phyloP scores from a whole-genome alignment of 2,888 invertebrate genomes.

The Machimus atricapillus region DNA sequence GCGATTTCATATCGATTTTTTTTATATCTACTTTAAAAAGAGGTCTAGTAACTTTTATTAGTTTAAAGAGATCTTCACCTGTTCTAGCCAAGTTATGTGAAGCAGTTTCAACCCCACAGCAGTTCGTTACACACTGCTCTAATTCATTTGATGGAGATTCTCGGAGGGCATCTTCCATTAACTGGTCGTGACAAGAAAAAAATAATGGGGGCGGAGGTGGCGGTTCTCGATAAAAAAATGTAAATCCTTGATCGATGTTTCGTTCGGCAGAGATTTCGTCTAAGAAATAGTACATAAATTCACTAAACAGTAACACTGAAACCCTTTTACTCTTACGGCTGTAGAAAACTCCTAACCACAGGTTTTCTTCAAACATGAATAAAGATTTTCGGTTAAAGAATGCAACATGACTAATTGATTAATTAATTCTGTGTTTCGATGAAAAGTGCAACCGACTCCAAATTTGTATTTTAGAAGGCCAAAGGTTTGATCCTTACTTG shows the following conservation, averaged over 20 bases:
- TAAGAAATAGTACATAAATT: background rate
- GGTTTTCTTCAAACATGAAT: background rate
- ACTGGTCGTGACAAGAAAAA: background rate
- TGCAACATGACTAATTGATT: too few relatives aligned
- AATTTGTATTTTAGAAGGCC: too few relatives aligned
- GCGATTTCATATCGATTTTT: background rate
- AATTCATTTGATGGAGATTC: background rate
- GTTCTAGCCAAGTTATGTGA: background rate
- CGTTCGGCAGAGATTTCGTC: background rate
- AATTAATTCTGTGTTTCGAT: too few relatives aligned
- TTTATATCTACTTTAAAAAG: background rate
- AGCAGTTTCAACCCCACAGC: background rate
- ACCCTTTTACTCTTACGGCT: background rate
- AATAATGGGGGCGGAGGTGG: background rate
- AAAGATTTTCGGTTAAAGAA: too few relatives aligned
- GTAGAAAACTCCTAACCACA: background rate
- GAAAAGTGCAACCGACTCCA: too few relatives aligned
- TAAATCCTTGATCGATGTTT: background rate
- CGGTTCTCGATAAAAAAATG: background rate
- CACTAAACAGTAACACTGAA: background rate
- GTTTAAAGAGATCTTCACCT: background rate
- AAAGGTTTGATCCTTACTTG: too few relatives aligned
- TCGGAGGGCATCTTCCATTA: background rate
- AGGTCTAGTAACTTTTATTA: background rate
- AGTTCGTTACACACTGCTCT: background rate